These are phyloP conservation scores for Pontoporia blainvillei DNA, from an alignment of 2,113 vertebrate genomes.

Conservation along the genomic window DNA sequence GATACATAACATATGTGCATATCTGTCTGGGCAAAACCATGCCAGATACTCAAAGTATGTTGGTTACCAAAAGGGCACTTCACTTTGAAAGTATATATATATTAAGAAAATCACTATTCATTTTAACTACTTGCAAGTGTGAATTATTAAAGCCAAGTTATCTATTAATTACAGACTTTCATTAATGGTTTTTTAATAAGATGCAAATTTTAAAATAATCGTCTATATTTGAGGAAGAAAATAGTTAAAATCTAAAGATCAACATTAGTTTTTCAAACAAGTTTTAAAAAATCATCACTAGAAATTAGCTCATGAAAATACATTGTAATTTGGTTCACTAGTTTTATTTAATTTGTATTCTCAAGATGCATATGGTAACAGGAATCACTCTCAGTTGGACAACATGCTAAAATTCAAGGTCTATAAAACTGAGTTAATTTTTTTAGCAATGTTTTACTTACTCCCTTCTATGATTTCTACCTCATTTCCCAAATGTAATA, in stretches of 20 bases:
- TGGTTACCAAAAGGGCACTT: slow-evolving; percentile 80
- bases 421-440: slow-evolving; percentile 43
- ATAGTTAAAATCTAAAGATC: slow-evolving; percentile 71
- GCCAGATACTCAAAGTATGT: slow-evolving; percentile 71
- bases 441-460: slow-evolving; percentile 37
- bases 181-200: slow-evolving; percentile 68
- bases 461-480: slow-evolving; percentile 55
- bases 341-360: slow-evolving; percentile 25
- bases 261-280: slow-evolving; percentile 68
- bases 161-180: slow-evolving; percentile 82
- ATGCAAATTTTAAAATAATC: slow-evolving; percentile 59
- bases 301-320: slow-evolving; percentile 65
- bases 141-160: slow-evolving; percentile 87
- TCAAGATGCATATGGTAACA: neutral
- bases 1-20: slow-evolving; percentile 75
- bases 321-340: neutral
- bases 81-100: slow-evolving; percentile 78
- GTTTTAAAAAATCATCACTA: slow-evolving; percentile 49
- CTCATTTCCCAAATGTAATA: slow-evolving; percentile 67
- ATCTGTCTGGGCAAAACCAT: slow-evolving; percentile 82
- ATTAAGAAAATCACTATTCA: slow-evolving; percentile 83
- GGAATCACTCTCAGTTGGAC: slow-evolving; percentile 13
- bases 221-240: slow-evolving; percentile 59
- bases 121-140: slow-evolving; percentile 79
- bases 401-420: slow-evolving; percentile 40